Evolutionary conservation across 2,113 vertebrate species (phyloP).

Genomic region (Bos javanicus): DNA sequence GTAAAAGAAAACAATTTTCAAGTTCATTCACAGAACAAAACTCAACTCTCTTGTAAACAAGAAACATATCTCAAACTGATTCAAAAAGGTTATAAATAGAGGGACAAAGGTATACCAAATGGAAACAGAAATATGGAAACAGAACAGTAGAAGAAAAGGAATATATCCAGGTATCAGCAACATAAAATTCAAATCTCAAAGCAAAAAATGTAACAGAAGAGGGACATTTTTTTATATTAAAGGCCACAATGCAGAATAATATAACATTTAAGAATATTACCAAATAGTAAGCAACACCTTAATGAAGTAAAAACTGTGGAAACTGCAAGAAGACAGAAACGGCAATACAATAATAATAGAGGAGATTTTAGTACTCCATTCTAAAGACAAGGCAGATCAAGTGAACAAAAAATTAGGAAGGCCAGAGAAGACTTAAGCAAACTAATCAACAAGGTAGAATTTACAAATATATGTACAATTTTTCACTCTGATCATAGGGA

Average conservation of each 20-base stretch:
- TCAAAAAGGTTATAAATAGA: not conserved
- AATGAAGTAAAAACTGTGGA: not conserved
- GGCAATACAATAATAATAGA: not conserved
- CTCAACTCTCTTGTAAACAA: not conserved
- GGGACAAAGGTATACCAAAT: not conserved
- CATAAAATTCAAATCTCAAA: not conserved
- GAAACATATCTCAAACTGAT: not conserved
- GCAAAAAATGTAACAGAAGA: not conserved
- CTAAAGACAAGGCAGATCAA: not conserved
- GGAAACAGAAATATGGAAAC: not conserved
- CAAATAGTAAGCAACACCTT: not conserved
- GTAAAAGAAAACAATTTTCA: not conserved
- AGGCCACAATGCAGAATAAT: not conserved
- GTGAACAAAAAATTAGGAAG: not conserved
- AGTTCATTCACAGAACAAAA: not conserved
- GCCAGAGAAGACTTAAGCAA: not conserved
- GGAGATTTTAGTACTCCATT: not conserved
- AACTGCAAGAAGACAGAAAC: not conserved
- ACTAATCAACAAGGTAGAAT: not conserved
- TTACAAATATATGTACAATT: not conserved
- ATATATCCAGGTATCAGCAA: not conserved
- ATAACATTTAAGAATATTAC: not conserved
- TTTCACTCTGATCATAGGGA: not conserved
- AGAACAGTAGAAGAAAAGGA: not conserved
- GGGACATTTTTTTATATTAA: not conserved